phyloP scores from a whole-genome alignment of 2,888 invertebrate genomes.

The Iphiclides podalirius region DNA sequence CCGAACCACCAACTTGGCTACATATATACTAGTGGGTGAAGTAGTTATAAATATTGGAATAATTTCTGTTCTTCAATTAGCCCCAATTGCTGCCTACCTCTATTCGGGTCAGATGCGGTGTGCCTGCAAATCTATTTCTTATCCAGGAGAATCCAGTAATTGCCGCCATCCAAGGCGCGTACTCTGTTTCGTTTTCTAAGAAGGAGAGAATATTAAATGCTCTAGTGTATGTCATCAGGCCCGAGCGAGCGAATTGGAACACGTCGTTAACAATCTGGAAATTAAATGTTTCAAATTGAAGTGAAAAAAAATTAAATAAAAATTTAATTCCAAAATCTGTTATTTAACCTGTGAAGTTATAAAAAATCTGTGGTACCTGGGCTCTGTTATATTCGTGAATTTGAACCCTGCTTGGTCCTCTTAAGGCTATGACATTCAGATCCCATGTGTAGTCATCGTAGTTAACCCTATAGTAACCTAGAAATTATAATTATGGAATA shows the following conservation, averaged over 20 bases:
- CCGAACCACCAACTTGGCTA: no score
- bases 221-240: constrained; percentile 78
- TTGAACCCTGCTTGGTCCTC: constrained; percentile 39
- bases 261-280: constrained; percentile 87
- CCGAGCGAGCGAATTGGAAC: constrained; percentile 86
- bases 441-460: constrained; percentile 82
- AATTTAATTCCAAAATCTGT: background rate
- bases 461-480: constrained; percentile 84
- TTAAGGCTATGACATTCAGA: constrained; percentile 63
- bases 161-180: constrained; percentile 90
- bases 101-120: constrained; percentile 34
- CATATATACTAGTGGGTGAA: no score
- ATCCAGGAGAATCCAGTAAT: constrained; percentile 77
- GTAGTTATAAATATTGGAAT: no score
- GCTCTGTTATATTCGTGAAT: constrained; percentile 86
- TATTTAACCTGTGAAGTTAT: background rate
- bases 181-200: constrained; percentile 83
- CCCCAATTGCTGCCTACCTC: constrained; percentile 37
- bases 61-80: no score
- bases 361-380: constrained; percentile 69
- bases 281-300: constrained; percentile 5
- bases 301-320: background rate
- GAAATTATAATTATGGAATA: constrained; percentile 27
- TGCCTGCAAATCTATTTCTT: constrained; percentile 53
- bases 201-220: constrained; percentile 85